Evolutionary conservation across 2,888 invertebrate species (phyloP).

Genomic region (Xestia ashworthii): DNA sequence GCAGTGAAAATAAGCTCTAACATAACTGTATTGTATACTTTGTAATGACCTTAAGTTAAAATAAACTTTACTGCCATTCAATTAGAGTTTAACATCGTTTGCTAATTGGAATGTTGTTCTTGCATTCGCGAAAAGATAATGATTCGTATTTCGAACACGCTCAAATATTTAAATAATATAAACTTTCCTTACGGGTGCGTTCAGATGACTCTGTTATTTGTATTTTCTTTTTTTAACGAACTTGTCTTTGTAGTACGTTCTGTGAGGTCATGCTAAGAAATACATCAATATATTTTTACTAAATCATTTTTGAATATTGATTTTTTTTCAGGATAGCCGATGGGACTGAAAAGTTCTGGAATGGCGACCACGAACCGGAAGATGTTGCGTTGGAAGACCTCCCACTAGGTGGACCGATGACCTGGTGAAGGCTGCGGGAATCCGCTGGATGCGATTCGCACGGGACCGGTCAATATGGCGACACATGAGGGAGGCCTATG

Average conservation of each 20-base stretch:
- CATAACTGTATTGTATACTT: slow-evolving; percentile 10
- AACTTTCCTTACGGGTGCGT: slow-evolving; percentile 80
- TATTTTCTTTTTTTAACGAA: slow-evolving; percentile 73
- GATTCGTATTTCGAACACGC: slow-evolving; percentile 84
- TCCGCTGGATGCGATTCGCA: no score
- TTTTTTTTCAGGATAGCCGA: not conserved
- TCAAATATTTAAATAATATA: slow-evolving; percentile 84
- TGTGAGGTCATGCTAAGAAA: slow-evolving; percentile 13
- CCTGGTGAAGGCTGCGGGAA: no score
- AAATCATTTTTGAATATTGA: not conserved
- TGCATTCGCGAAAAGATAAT: slow-evolving; percentile 83
- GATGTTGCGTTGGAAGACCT: no score
- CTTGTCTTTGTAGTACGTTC: slow-evolving; percentile 61
- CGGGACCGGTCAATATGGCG: no score
- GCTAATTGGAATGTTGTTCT: slow-evolving; percentile 59
- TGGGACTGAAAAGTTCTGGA: no score
- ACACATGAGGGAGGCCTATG: no score
- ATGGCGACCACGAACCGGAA: no score
- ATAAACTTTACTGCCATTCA: slow-evolving; percentile 44
- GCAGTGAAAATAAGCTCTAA: not conserved
- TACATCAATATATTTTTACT: not conserved
- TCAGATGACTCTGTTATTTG: slow-evolving; percentile 75
- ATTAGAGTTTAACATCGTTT: slow-evolving; percentile 57
- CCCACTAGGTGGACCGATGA: no score
- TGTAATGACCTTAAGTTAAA: slow-evolving; percentile 36